Conservation (phyloP, 92 coral and sea anemone genomes). For the Plumapathes pennacea region DNA sequence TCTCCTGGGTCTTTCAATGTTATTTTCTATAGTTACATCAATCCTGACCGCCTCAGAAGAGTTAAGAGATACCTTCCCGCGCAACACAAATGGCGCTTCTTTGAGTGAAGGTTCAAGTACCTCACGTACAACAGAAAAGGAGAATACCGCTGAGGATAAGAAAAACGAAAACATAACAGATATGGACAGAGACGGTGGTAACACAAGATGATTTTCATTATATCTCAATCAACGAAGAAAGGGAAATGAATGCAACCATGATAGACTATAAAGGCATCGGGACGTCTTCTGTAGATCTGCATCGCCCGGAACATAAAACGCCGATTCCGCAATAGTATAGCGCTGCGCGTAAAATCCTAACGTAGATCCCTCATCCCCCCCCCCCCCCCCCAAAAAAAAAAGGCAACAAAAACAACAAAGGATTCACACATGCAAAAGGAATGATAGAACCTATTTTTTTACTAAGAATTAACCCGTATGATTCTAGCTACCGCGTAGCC, state of each 20-base stretch:
- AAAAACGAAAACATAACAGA: neutral
- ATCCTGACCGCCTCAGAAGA: slow-evolving; percentile 87
- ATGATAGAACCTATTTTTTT: too few relatives aligned
- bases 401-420: too few relatives aligned
- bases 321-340: too few relatives aligned
- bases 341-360: too few relatives aligned
- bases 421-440: too few relatives aligned
- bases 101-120: slow-evolving; percentile 1
- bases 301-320: too few relatives aligned
- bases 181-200: neutral
- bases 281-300: too few relatives aligned
- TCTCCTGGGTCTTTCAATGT: slow-evolving; percentile 87
- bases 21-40: slow-evolving; percentile 84
- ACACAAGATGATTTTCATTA: neutral
- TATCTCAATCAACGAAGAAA: neutral
- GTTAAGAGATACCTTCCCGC: slow-evolving; percentile 67
- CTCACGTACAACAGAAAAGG: neutral
- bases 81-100: slow-evolving; percentile 15
- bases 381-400: too few relatives aligned
- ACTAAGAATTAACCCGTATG: too few relatives aligned
- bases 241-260: neutral
- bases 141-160: neutral
- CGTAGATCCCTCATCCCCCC: too few relatives aligned
- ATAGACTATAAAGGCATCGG: too few relatives aligned
- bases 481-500: too few relatives aligned